These are phyloP conservation scores for Drosophila phalerata DNA, from an alignment of 2,888 invertebrate genomes.

Conservation along the genomic window DNA sequence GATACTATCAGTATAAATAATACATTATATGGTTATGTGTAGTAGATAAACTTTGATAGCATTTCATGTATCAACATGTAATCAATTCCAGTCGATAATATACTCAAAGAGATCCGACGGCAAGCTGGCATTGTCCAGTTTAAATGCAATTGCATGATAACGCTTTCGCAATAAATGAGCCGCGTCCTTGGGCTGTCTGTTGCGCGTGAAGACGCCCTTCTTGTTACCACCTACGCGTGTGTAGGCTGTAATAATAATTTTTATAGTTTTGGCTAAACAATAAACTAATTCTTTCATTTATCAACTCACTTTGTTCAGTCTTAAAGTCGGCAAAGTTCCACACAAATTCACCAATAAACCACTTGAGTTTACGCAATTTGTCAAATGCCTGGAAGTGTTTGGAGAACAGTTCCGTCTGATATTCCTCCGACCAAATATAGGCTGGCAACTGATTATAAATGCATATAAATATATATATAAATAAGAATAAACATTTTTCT, in stretches of 20 bases:
- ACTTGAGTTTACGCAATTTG: conserved; percentile 89
- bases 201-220: conserved; percentile 95
- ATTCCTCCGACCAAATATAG: conserved; percentile 98
- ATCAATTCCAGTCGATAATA: conserved; percentile 65
- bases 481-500: neutral
- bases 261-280: neutral
- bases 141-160: conserved; percentile 89
- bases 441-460: conserved; percentile 88
- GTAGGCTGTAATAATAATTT: conserved; percentile 87
- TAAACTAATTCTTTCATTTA: neutral
- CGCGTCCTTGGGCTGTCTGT: conserved; percentile 95
- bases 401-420: conserved; percentile 92
- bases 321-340: conserved; percentile 99
- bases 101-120: conserved; percentile 88
- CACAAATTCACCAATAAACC: conserved; percentile 98
- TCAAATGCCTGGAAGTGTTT: conserved; percentile 97
- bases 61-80: conserved; percentile 3
- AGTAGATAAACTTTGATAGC: conserved; percentile 1
- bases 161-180: conserved; percentile 93
- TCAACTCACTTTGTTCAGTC: conserved; percentile 92
- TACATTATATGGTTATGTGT: neutral
- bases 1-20: neutral
- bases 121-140: conserved; percentile 87
- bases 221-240: conserved; percentile 93
- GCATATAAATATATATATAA: neutral